Evolutionary conservation across 1,140 invertebrate species (phyloP).

Genomic region (Branchinecta lindahli): DNA sequence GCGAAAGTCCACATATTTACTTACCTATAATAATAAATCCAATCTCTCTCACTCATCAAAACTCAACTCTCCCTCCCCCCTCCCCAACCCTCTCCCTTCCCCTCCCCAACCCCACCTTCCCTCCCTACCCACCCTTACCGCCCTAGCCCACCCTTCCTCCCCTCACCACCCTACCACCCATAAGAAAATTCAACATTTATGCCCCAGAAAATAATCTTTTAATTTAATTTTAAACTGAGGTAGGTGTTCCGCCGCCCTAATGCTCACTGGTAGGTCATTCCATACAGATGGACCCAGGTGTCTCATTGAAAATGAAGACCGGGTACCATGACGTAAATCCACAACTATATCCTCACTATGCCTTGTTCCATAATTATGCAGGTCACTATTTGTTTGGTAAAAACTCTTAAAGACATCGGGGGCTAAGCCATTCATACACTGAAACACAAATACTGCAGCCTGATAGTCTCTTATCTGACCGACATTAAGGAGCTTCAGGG

Average conservation of each 20-base stretch:
- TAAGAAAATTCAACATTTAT: neutral
- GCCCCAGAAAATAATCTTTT: neutral
- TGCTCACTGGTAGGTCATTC: neutral
- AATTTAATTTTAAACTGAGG: neutral
- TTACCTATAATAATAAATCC: neutral
- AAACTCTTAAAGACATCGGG: neutral
- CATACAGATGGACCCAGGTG: neutral
- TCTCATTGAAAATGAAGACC: conserved; percentile 7
- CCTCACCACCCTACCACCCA: neutral
- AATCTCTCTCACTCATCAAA: neutral
- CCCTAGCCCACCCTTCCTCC: neutral
- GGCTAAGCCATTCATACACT: neutral
- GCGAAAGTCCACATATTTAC: neutral
- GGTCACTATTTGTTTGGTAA: conserved; percentile 1
- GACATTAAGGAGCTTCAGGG: conserved; percentile 7
- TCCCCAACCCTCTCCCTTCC: no score
- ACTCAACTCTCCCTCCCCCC: neutral
- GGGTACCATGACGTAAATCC: neutral
- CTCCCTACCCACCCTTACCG: neutral
- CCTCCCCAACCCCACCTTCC: neutral
- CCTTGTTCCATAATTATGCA: conserved; percentile 3
- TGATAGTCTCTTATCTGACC: neutral
- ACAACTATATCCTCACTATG: neutral
- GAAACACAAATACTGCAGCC: conserved; percentile 3
- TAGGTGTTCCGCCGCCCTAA: neutral